These are phyloP conservation scores for Drosophila athabasca DNA, from an alignment of 1,140 invertebrate species.

Conservation along the genomic window DNA sequence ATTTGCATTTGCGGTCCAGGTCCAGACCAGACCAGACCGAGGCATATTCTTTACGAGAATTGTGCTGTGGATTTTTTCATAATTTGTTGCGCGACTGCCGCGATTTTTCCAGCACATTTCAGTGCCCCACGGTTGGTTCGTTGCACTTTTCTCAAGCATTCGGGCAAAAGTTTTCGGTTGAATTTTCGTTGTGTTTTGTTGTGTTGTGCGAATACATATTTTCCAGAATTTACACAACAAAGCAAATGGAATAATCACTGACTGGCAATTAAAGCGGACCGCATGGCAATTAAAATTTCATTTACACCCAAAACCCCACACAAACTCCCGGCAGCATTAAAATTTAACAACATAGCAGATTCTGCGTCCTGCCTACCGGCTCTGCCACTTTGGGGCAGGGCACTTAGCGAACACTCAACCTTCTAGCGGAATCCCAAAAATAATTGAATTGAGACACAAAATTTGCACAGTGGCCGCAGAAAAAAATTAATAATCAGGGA, in stretches of 20 bases:
- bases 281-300: constrained; percentile 73
- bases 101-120: constrained; percentile 45
- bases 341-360: constrained; percentile 63
- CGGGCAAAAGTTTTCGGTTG: constrained; percentile 38
- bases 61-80: constrained; percentile 56
- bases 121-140: constrained; percentile 49
- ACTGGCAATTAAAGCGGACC: constrained; percentile 58
- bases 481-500: constrained; percentile 15
- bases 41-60: constrained; percentile 37
- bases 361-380: constrained; percentile 37
- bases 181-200: too few relatives aligned
- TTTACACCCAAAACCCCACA: constrained; percentile 48
- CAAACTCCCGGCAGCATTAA: constrained; percentile 72
- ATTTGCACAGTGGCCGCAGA: constrained; percentile 35
- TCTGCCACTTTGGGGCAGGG: constrained; percentile 54
- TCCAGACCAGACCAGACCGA: constrained; percentile 16
- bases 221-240: constrained; percentile 20
- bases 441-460: constrained; percentile 73
- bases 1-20: constrained; percentile 60
- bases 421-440: constrained; percentile 19
- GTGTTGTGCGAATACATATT: too few relatives aligned
- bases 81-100: constrained; percentile 50
- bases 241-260: constrained; percentile 15
- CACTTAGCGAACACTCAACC: constrained; percentile 24
- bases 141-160: constrained; percentile 65